phyloP scores from a whole-genome alignment of 2,113 vertebrate species.

The Anoplopoma fimbria region DNA sequence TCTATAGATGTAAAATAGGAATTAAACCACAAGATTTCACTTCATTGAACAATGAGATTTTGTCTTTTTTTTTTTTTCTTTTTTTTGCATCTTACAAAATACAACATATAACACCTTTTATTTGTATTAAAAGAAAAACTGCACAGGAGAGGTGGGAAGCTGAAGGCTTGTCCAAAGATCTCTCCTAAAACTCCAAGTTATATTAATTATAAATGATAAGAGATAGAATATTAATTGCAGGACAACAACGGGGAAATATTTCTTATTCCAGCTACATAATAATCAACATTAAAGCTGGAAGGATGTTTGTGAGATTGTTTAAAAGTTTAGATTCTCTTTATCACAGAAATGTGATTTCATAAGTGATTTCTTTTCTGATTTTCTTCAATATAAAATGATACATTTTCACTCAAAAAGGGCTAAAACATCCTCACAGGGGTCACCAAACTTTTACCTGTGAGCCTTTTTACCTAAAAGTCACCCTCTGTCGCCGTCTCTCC shows the following conservation, averaged over 20 bases:
- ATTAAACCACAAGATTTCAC: conserved; percentile 18
- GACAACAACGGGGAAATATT: too few species aligned
- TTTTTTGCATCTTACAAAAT: neutral
- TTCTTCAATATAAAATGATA: neutral
- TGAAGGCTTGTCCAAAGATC: neutral
- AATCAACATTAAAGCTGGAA: neutral
- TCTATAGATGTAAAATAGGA: conserved; percentile 9
- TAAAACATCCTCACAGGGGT: neutral
- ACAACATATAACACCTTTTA: too few species aligned
- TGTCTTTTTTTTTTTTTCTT: neutral
- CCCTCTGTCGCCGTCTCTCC: conserved; percentile 73
- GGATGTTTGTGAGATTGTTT: neutral
- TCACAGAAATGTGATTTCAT: too few species aligned
- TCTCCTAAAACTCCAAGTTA: neutral
- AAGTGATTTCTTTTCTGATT: too few species aligned
- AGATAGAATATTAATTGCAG: too few species aligned
- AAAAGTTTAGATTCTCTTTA: neutral
- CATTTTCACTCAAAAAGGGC: neutral
- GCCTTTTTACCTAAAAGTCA: conserved; percentile 51
- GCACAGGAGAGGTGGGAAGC: too few species aligned
- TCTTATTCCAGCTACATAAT: neutral
- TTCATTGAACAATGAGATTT: conserved; percentile 3
- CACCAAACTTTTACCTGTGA: conserved; percentile 21
- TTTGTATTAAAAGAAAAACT: neutral
- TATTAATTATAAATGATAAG: neutral